Evolutionary conservation across 2,113 vertebrate species (phyloP), one percentile per base, ranked within the genome.

Genomic region (Tylochromis polylepis): DNA sequence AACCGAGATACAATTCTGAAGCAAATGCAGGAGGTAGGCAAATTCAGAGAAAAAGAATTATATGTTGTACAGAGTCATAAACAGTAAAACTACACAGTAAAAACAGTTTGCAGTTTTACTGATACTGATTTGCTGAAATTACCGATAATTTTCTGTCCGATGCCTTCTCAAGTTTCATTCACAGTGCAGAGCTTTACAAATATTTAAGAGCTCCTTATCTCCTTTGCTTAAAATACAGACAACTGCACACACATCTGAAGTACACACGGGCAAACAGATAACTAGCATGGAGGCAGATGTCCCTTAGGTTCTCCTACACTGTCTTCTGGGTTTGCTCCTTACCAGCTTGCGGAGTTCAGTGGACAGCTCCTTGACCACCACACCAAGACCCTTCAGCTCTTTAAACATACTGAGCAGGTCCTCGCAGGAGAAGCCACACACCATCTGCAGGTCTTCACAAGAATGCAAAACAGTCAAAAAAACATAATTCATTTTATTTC

Each of bases 371-470:
- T 97, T 97, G 65, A 99, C 98, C 80, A 99, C 97, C 78, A 98
- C 97, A 12, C 97, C 97, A 11, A 99, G 96, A 49, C 98, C 96
- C 93, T 97, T 97, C 86, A 99, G 94, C 91, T 99, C 98, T 85
- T 98, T 96, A 90, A 99, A 98, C 98, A 99, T 98, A 94, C 96
- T 97, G 90, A 97, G 95, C 65, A 99, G 95, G 51, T 99, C 98
- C 3, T 99, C 98, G 49, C 99, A 99, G 87, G 98, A 97, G 95
- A 99, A 97, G 8, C 99, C 99, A 82, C 99, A 99, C 84, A 99
- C 96, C 92, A 97, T 98, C 90, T 98, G 98, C 75, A 98, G 96
- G 83, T 99, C 98, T 97, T 84, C 51, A 85, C 22, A 27, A 14
- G 56, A 10, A n/a, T 8, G 83, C 34, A 67, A 58, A 36, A 85